Evolutionary conservation across 2,113 vertebrate species (phyloP), one percentile per base, ranked within the genome.

Genomic region (Micromys minutus): DNA sequence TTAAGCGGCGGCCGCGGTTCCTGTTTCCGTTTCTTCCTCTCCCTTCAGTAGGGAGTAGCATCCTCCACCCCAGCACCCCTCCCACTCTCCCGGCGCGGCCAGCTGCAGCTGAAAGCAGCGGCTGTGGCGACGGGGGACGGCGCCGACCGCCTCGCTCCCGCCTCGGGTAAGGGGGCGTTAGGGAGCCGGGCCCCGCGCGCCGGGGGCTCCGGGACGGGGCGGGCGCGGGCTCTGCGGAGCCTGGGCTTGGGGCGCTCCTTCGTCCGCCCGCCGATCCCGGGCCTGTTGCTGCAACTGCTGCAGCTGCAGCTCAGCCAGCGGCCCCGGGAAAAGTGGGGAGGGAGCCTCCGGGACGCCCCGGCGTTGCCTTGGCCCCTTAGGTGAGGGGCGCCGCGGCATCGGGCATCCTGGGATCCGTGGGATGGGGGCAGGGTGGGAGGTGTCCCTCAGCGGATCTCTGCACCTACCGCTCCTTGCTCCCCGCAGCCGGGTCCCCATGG

Each of bases 11-110:
- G 94, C 96, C 86, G 95, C 47, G 96, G 97, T 97, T 98, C 98
- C 97, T 96, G 97, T 92, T 98, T 98, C 98, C 98, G 97, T 95
- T 97, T 94, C 94, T 96, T 89, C 93, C 61, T 94, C 89, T 89
- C 89, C 95, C 39, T 63, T 75, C 55, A 11, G 92, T 29, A 74
- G 57, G 90, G 97, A 97, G 97, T 92, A 97, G 96, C 96, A 97
- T 97, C 97, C 96, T 96, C 95, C 93, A 89, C 95, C 85, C 95
- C 69, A 89, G 55, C 89, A 52, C 91, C 80, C 92, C 74, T 87
- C 86, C 96, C 85, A 39, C 67, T 55, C 57, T 61, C 94, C 90
- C 94, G 95, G n/a, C 89, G 87, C 87, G 45, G 95, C 61, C 97
- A 87, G 92, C 95, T 75, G 96, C 96, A 29, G 93, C 97, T 55